phyloP scores from a whole-genome alignment of 2,888 invertebrate genomes.

The Drosophila pegasa region DNA sequence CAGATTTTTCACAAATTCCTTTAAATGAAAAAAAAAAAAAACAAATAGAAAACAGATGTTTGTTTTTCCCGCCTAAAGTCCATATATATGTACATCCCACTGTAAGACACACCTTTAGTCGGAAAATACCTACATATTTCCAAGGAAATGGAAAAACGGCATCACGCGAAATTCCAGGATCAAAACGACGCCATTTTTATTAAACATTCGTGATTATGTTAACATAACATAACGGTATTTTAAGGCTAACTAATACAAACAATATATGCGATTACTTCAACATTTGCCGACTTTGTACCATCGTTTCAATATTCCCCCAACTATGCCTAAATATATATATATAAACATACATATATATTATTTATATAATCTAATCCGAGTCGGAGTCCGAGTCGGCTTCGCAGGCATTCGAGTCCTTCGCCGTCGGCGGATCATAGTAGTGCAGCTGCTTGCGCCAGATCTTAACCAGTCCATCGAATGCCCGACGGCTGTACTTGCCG shows the following conservation, averaged over 20 bases:
- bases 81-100: background rate
- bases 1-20: background rate
- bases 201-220: slow-evolving; percentile 43
- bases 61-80: background rate
- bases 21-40: background rate
- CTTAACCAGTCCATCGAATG: slow-evolving; percentile 95
- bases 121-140: background rate
- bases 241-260: slow-evolving; percentile 18
- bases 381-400: slow-evolving; percentile 63
- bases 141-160: slow-evolving; percentile 8
- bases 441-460: slow-evolving; percentile 95
- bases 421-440: slow-evolving; percentile 88
- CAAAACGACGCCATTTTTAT: slow-evolving; percentile 67
- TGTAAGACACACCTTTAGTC: no score
- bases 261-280: slow-evolving; percentile 4
- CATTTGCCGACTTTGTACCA: slow-evolving; percentile 28
- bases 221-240: slow-evolving; percentile 53
- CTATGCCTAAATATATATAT: background rate
- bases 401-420: background rate
- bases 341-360: background rate
- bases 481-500: slow-evolving; percentile 94
- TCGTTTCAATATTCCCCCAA: slow-evolving; percentile 28
- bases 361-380: slow-evolving; percentile 48
- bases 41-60: background rate
- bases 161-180: slow-evolving; percentile 10